Evolutionary conservation across 1,140 invertebrate species (phyloP), one percentile per base, ranked within the genome.

Genomic region (Brachystomella parvula): DNA sequence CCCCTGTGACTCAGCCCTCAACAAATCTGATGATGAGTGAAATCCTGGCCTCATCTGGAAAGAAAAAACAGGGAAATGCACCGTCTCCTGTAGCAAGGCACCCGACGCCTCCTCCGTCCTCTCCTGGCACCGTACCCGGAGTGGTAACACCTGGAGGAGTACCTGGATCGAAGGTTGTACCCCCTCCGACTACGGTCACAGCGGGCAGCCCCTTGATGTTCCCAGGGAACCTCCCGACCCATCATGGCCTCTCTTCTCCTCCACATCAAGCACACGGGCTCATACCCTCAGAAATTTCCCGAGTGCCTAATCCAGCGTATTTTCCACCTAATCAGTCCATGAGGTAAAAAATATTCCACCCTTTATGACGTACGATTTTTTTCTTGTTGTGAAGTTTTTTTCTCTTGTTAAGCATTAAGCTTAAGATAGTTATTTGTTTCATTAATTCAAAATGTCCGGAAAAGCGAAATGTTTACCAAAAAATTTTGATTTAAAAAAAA

Each of bases 301-400:
- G 68, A 53, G 56, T 67, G 2, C 53, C 57, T n/a, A 64, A 70
- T 57, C 68, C 68, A 15, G 65, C 35, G 3, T 56, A 66, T 19
- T 66, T 60, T 31, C 56, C 61, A 47, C 44, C 61, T 1, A 62
- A 56, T 64, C 61, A 57, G 44, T 24, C 44, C 33, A 63, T 70
- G 39, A 66, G 68, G 68, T 70, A 57, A 62, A 17, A n/a, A n/a
- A n/a, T n/a, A n/a, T n/a, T n/a, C n/a, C 2, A 21, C 61, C 61
- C n/a, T 39, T 47, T 32, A n/a, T 63, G 6, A 21, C 39, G 61
- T 63, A 49, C 15, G 21, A 3, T 2, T 61, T 28, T 3, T 58
- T 58, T 9, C 6, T 2, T 21, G 6, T 62, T 62, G 9, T 44
- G n/a, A 6, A 56, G n/a, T 1, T 29, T 2, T 3, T 24, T 35